These are phyloP conservation scores for Drosophila punjabiensis DNA, from an alignment of 1,140 invertebrate genomes.

Conservation along the genomic window DNA sequence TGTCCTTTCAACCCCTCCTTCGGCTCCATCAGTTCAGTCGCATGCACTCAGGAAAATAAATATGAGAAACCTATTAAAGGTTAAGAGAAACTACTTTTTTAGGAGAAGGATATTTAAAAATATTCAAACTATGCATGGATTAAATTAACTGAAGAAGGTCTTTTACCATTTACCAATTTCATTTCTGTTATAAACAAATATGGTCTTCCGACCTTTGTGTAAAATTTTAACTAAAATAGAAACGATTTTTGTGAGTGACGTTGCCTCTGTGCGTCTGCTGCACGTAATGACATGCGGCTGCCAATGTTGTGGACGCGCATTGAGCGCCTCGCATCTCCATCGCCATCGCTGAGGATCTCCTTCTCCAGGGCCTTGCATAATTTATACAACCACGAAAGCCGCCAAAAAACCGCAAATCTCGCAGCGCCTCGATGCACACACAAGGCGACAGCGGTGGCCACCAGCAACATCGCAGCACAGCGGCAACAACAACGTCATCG, in stretches of 20 bases:
- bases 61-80: background rate
- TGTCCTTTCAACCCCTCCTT: background rate
- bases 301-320: conserved; percentile 67
- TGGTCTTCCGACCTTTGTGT: background rate
- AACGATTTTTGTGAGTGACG: conserved; percentile 24
- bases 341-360: conserved; percentile 33
- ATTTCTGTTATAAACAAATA: background rate
- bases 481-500: conserved; percentile 14
- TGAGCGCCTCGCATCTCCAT: conserved; percentile 33
- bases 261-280: conserved; percentile 35
- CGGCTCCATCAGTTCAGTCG: background rate
- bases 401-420: conserved; percentile 76
- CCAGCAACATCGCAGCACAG: conserved; percentile 9
- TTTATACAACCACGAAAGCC: conserved; percentile 67
- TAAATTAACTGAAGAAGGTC: too few species aligned
- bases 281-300: conserved; percentile 80
- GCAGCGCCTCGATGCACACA: conserved; percentile 52
- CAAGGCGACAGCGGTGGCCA: conserved; percentile 28
- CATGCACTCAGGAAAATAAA: conserved; percentile 11
- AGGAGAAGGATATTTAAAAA: too few species aligned
- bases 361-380: conserved; percentile 56
- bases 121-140: too few species aligned
- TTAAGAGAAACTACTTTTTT: background rate
- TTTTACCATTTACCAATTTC: background rate
- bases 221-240: background rate